A percentile compares a stretch with the other conserved stretches of the same genome.
Evolutionary conservation across 1,140 invertebrate species (phyloP).

Genomic region (Bombus waltoni): DNA sequence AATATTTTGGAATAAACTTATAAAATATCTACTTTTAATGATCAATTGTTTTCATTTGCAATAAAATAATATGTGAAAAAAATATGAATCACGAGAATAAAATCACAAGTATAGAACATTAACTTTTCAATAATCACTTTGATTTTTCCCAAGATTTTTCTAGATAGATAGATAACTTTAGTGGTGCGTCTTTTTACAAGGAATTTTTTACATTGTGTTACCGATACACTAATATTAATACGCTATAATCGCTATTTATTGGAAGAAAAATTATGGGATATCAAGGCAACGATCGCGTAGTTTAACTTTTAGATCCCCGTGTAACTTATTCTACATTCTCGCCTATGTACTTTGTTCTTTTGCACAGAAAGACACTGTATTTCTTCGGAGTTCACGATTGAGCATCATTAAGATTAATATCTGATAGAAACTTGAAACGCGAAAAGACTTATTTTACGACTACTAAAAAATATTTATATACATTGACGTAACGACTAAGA

Average conservation of each 20-base stretch:
- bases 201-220: neutral
- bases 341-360: neutral
- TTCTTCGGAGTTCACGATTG: neutral
- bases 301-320: neutral
- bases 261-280: neutral
- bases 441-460: no score
- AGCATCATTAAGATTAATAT: neutral
- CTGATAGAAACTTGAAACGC: neutral
- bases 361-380: neutral
- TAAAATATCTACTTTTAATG: no score
- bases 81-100: neutral
- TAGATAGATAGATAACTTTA: neutral
- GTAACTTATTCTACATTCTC: neutral
- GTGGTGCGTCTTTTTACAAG: neutral
- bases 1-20: no score
- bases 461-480: neutral
- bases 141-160: neutral
- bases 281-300: conserved; percentile 20
- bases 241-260: neutral
- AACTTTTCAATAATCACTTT: neutral
- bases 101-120: neutral
- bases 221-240: neutral
- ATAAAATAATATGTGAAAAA: neutral
- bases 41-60: neutral
- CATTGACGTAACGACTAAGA: neutral